Base-by-base conservation (phyloP, 2,113 vertebrate species). In the Anser cygnoides region DNA sequence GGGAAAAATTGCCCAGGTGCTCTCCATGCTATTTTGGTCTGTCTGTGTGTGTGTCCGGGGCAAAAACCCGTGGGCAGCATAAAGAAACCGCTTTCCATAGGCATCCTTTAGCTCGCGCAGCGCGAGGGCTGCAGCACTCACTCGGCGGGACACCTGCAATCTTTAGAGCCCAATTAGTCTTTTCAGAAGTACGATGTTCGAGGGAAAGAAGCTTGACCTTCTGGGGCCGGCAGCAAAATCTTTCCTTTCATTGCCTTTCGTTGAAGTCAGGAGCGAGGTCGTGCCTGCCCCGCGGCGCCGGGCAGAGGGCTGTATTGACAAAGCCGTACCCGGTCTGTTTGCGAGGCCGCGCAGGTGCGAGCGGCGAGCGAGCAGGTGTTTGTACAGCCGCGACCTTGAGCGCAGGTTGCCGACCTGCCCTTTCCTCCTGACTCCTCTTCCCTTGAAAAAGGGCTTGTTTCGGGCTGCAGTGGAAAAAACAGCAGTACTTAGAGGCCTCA, bases 321-420 rank as follows among this genome's bases (percentile, higher is more conserved):
- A 84, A 95, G 73, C 49, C 3, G 25, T 95, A 92, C 95, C 91
- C 7, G 87, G 94, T 92, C 93, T 91, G 89, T 96, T 93, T 97
- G 95, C 37, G 67, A 96, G 95, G 55, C 77, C 12, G 82, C 82
- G 93, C 96, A 98, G 97, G 97, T 98, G 97, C 91, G 85, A 97
- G 97, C 96, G n/a, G 87, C 26, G 88, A 97, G 96, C 92, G 96
- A 93, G 97, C 96, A 97, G 97, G 98, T 98, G 95, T 97, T 97
- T 96, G 95, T 93, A 87, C 86, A 87, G 97, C 89, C 87, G 90
- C 43, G 96, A 98, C 97, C 96, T 93, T 92, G 55, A 96, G 95
- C 22, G 9, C 1, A 61, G 84, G 90, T 83, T 97, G 84, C 92
- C 97, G 98, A 97, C 97, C 97, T 94, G 81, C 81, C 87, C 90